Evolutionary conservation across 2,888 invertebrate genomes (phyloP), one percentile per base, ranked within the genome.

Genomic region (Phlogophora meticulosa): DNA sequence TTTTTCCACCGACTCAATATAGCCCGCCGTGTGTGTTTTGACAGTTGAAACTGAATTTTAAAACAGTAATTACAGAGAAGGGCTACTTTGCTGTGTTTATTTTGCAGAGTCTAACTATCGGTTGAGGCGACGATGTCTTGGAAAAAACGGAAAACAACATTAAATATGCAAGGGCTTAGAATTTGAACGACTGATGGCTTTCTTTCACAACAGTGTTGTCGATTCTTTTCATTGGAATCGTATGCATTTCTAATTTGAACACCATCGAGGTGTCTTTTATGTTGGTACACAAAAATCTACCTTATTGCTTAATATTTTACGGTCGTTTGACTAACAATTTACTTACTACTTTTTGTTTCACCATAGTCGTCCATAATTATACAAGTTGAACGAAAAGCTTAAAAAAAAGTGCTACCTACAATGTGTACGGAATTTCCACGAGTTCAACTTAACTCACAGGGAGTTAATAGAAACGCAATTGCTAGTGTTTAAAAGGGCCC

Each of bases 1-100:
- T 89, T 87, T 89, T 88, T 78, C 87, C 88, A 49, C 52, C 51
- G 40, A 22, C 52, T 42, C 58, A 58, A 66, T 61, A 51, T 64
- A 52, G 63, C 51, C 68, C 46, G 48, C 42, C 7, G 22, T 36
- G 52, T 40, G 20, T 85, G 74, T 85, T 84, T 80, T 85, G 84
- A 85, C 83, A 76, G 49, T 55, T 51, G 17, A 58, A 67, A 66
- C 57, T 81, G 72, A 83, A 76, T 76, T 85, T 84, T 81, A 78
- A 87, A 84, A 70, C 74, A 72, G 65, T 76, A 79, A 85, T 84
- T 42, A 83, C 58, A 72, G 67, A 61, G 22, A 36, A 53, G 17
- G 17, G 22, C 38, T 61, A 28, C 2, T 69, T 57, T 49, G 57
- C 34, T 78, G 67, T 85, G 57, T 80, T 81, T 83, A 75, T 67